A percentile compares a stretch with the other conserved stretches of the same genome.
Evolutionary conservation across 2,113 vertebrate species (phyloP).

Genomic region (Anseranas semipalmata): DNA sequence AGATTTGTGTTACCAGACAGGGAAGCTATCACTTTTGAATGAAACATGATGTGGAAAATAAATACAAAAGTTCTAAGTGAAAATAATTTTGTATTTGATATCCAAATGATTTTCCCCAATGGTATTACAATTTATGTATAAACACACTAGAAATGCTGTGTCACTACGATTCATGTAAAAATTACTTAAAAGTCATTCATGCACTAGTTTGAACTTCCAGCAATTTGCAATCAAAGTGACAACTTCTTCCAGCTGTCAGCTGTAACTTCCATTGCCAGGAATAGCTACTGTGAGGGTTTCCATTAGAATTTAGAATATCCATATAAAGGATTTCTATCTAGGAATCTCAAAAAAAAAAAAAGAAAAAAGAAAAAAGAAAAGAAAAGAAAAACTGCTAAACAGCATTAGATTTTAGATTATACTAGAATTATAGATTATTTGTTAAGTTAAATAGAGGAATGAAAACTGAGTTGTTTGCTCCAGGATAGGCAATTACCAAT

Average conservation of each 20-base stretch:
- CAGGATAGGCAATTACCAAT: not conserved
- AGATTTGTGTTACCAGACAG: not conserved
- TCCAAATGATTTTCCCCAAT: conserved; percentile 6
- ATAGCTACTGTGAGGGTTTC: not conserved
- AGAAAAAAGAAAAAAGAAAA: too few species aligned
- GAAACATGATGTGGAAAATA: not conserved
- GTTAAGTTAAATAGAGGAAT: not conserved
- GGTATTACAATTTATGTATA: conserved; percentile 33
- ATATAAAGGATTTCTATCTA: not conserved
- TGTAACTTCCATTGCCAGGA: too few species aligned
- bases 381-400: too few species aligned
- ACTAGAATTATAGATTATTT: too few species aligned
- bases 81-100: conserved; percentile 21
- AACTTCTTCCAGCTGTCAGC: not conserved
- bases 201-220: not conserved
- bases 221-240: not conserved
- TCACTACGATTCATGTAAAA: not conserved
- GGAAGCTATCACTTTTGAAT: conserved; percentile 30
- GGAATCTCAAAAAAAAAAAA: not conserved
- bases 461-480: not conserved
- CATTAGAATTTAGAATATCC: not conserved
- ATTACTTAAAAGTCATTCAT: not conserved
- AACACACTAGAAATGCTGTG: not conserved
- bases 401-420: not conserved
- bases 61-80: conserved; percentile 33